A percentile compares a stretch with the other conserved stretches of the same genome.
phyloP scores from a whole-genome alignment of 1,140 invertebrate species.

The Arion vulgaris region DNA sequence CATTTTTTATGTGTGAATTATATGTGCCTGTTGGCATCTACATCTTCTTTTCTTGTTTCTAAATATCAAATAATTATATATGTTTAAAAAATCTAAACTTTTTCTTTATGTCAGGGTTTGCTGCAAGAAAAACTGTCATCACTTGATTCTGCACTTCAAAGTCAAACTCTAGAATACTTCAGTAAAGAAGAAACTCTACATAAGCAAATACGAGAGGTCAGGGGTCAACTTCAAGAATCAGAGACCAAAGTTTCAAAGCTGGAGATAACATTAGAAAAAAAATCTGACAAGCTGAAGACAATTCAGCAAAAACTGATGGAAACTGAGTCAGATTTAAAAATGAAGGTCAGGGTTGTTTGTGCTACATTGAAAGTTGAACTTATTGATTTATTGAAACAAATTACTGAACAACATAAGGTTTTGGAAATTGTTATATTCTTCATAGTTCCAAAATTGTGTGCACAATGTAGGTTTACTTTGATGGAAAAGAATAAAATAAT shows the following conservation, averaged over 20 bases:
- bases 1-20: too few species aligned
- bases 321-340: slow-evolving; percentile 17
- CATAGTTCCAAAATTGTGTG: too few species aligned
- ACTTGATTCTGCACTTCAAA: slow-evolving; percentile 50
- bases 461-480: too few species aligned
- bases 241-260: slow-evolving; percentile 58
- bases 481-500: too few species aligned
- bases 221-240: slow-evolving; percentile 56
- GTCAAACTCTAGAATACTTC: slow-evolving; percentile 53
- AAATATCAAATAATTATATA: too few species aligned
- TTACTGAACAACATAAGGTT: too few species aligned
- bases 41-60: too few species aligned
- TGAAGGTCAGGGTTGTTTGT: slow-evolving; percentile 8
- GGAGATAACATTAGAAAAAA: slow-evolving; percentile 54
- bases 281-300: slow-evolving; percentile 55
- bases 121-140: slow-evolving; percentile 62
- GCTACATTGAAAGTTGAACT: background rate
- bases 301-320: slow-evolving; percentile 55
- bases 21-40: too few species aligned
- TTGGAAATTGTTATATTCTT: too few species aligned
- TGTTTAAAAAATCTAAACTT: too few species aligned
- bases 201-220: slow-evolving; percentile 60
- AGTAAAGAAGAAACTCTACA: slow-evolving; percentile 59
- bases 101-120: slow-evolving; percentile 45
- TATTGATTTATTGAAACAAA: too few species aligned